Conservation (phyloP, 2,888 invertebrate genomes). For the Pristionchus fissidentatus region DNA sequence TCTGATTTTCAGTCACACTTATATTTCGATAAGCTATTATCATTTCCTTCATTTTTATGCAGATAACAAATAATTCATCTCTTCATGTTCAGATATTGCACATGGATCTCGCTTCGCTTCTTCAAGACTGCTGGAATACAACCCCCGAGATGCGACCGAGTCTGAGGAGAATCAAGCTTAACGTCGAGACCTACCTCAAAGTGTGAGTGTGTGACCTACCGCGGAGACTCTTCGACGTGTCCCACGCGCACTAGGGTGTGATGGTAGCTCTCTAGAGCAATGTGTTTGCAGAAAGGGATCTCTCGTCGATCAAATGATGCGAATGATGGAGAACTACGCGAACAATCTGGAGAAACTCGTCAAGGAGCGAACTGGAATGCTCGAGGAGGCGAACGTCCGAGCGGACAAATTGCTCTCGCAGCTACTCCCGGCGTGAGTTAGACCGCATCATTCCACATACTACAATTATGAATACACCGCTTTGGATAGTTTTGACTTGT, state of each 20-base stretch:
- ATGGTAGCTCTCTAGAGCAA: background rate
- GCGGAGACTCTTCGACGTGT: too few species aligned
- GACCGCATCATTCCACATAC: background rate
- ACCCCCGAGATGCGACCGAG: conserved; percentile 68
- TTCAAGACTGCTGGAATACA: conserved; percentile 65
- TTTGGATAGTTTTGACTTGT: too few species aligned
- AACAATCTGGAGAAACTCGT: conserved; percentile 75
- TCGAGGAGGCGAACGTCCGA: conserved; percentile 73
- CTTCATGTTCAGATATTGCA: background rate
- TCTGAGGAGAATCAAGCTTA: conserved; percentile 69
- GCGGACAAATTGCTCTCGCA: conserved; percentile 72
- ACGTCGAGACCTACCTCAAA: conserved; percentile 68
- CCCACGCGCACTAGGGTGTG: too few species aligned
- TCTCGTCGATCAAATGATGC: conserved; percentile 74
- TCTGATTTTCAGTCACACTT: too few species aligned
- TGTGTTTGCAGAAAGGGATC: conserved; percentile 67
- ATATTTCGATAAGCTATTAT: too few species aligned
- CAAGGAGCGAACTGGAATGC: conserved; percentile 73
- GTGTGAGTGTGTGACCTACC: conserved; percentile 56
- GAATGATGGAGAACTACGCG: conserved; percentile 71
- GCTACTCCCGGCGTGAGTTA: conserved; percentile 63
- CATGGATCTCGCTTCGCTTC: conserved; percentile 59
- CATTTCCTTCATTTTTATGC: conserved; percentile 39
- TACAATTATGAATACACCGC: too few species aligned
- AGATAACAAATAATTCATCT: background rate